Conservation (phyloP, 2,113 vertebrate genomes). For the Caranx ignobilis region DNA sequence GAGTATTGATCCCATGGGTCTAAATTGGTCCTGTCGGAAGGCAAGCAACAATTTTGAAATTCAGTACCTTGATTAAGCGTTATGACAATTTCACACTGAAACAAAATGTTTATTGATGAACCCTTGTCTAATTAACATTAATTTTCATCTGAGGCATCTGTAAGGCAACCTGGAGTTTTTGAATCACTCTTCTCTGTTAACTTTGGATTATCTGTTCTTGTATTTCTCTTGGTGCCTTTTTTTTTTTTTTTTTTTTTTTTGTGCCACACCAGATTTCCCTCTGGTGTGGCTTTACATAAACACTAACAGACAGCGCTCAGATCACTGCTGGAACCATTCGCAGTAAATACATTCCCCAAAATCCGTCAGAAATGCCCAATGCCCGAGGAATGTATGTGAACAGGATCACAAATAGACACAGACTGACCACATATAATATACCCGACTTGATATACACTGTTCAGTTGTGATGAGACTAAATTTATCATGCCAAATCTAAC, state of each 20-base stretch:
- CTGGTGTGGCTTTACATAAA: neutral
- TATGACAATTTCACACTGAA: neutral
- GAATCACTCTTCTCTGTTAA: neutral
- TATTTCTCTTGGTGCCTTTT: constrained; percentile 9
- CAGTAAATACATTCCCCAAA: neutral
- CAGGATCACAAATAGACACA: neutral
- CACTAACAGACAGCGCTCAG: neutral
- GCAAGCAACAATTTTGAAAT: constrained; percentile 5
- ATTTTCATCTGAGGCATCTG: neutral
- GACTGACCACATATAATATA: neutral
- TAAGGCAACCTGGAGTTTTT: constrained; percentile 12
- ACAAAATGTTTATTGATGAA: neutral
- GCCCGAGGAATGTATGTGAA: neutral
- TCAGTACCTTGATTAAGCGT: constrained; percentile 10
- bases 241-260: constrained; percentile 52
- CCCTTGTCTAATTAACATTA: neutral
- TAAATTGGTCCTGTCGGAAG: constrained; percentile 82
- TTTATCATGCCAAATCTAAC: too few relatives aligned
- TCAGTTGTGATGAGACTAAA: neutral
- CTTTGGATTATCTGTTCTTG: neutral
- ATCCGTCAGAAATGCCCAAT: neutral
- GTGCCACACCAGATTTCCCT: neutral
- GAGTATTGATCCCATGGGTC: constrained; percentile 85
- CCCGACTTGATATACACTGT: neutral
- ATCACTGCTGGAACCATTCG: neutral